Base-by-base conservation (phyloP, 1,140 invertebrate genomes). In the Olivierus martensii region DNA sequence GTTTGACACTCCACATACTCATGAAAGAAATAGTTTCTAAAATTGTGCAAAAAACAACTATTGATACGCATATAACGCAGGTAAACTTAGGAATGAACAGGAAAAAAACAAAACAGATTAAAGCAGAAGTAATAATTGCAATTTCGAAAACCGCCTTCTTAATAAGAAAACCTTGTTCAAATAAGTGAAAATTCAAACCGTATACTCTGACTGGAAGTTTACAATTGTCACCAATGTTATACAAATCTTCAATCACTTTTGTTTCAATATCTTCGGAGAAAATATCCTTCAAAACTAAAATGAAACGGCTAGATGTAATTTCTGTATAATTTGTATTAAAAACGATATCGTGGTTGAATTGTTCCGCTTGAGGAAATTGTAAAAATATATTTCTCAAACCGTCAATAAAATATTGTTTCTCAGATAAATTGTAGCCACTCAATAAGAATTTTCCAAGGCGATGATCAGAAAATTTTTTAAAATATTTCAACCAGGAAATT, bases 11-110 rank as follows among this genome's bases (percentile, higher is more conserved):
- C 90, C 92, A 96, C 3, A 94, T 71, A 0, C 88, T 81, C 86
- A 98, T 93, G 70, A 94, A 95, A 1, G 92, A 92, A 3, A 92
- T 83, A 0, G 97, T 89, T n/a, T 92, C 92, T 6, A 85, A 69
- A 67, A 95, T 89, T 52, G 97, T 95, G 2, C 88, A 94, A 15
- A 94, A 78, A 37, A 98, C 93, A 56, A 88, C 90, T 55, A 94
- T 83, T 2, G 88, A 89, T 0, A 97, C 89, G 84, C 91, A 95
- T 3, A 96, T 67, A 0, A 88, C 87, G 65, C 92, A 93, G 4
- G 92, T 67, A 11, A 92, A 77, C 63, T 94, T 93, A 0, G 93
- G 92, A 39, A 98, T 94, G 66, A 96, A 96, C 46, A 97, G 79
- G 58, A 94, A 84, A 0, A 89, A 89, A 17, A 95, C 87, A 21